These are phyloP conservation scores for Ptychochromis oligacanthus DNA, from an alignment of 2,113 vertebrate species.

Conservation along the genomic window DNA sequence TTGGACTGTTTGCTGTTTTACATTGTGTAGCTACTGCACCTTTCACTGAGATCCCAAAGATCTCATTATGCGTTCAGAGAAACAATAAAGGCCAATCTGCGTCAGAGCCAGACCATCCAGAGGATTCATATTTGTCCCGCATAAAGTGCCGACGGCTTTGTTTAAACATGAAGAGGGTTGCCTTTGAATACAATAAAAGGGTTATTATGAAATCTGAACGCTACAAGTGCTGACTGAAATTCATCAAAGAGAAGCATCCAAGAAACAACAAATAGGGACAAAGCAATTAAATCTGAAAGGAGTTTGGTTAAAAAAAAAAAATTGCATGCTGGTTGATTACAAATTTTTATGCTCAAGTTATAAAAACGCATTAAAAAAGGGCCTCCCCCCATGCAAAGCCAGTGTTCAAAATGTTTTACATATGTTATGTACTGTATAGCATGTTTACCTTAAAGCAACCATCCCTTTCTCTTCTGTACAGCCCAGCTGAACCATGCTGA, in stretches of 20 bases:
- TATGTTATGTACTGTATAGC: not conserved
- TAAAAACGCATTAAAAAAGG: not conserved
- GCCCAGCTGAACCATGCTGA: slow-evolving; percentile 1
- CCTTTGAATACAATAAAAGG: slow-evolving; percentile 48
- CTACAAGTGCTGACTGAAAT: slow-evolving; percentile 34
- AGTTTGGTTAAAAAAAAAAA: not conserved
- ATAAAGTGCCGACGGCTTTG: slow-evolving; percentile 38
- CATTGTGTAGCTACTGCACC: slow-evolving; percentile 39
- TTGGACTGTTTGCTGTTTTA: slow-evolving; percentile 50
- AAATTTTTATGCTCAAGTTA: not conserved
- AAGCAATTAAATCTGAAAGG: not conserved
- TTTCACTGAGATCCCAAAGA: slow-evolving; percentile 35
- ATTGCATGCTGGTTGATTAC: not conserved
- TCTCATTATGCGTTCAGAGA: slow-evolving; percentile 50
- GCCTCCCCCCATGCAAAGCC: not conserved
- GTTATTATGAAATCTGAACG: slow-evolving; percentile 41
- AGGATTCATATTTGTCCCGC: slow-evolving; percentile 55
- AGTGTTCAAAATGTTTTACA: not conserved
- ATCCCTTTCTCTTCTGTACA: not conserved
- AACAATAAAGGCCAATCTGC: slow-evolving; percentile 64
- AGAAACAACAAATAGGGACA: not conserved
- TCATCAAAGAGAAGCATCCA: slow-evolving; percentile 2
- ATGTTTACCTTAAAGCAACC: slow-evolving; percentile 31
- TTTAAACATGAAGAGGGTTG: slow-evolving; percentile 64
- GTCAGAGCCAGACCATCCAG: slow-evolving; percentile 47